Evolutionary conservation across 2,797 vertebrate genomes (phyloP), one percentile per base, ranked within the genome.

Genomic region (Sebastes kiyomatsui): DNA sequence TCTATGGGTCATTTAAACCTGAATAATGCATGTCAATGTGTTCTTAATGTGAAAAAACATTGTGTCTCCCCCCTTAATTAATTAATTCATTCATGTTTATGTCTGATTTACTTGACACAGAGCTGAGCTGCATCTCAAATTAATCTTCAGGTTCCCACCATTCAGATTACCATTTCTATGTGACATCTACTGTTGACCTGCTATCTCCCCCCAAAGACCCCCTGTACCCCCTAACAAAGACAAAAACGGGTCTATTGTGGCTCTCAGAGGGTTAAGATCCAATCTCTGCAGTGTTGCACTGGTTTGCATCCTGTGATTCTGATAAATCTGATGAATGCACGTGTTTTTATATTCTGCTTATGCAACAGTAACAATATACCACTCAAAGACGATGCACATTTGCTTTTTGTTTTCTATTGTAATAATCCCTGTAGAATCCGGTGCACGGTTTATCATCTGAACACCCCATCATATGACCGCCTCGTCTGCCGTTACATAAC

Each of bases 401-500:
- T 12, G 20, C 14, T 23, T 55, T 55, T 22, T 22, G 52, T 2
- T 38, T 20, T 49, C 20, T 52, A 18, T 22, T 42, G 42, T 46
- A 46, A 46, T 46, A 46, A 46, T 52, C 27, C 23, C 8, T 42
- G 68, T 77, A 72, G 38, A 38, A 92, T 84, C 85, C 73, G 1
- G 3, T 18, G 42, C 35, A n/a, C 62, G 6, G 32, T 75, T 78
- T 32, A 71, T 49, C 64, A 65, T 20, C 2, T 77, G 70, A 77
- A 70, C 74, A 16, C 2, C 71, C 54, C 62, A 67, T 81, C 86
- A 56, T 75, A 54, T 75, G 80, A 79, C 54, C 72, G 56, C 83
- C 3, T 76, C 35, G 72, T 73, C 67, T 33, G 38, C 27, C 5
- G 38, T 88, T 91, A 93, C 88, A 68, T 93, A 86, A 92, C 78